These are phyloP conservation scores for Cyrtorhinus lividipennis DNA, from an alignment of 1,140 invertebrate species.

Conservation along the genomic window DNA sequence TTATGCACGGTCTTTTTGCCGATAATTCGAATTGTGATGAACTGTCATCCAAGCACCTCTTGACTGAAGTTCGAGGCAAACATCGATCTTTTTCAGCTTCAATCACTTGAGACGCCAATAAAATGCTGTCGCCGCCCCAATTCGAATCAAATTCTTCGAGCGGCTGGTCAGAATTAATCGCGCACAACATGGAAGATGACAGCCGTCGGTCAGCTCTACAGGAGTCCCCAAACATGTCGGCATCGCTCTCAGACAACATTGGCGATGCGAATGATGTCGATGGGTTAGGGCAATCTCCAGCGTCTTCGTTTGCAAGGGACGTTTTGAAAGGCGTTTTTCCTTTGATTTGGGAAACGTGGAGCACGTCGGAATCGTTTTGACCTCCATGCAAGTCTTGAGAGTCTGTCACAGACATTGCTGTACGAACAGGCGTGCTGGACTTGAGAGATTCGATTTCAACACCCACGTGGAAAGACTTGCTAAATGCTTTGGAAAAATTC, in stretches of 20 bases:
- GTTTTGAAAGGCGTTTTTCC: too few species aligned
- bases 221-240: slow-evolving; percentile 7
- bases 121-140: slow-evolving; percentile 25
- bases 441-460: too few species aligned
- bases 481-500: neutral
- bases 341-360: too few species aligned
- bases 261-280: too few species aligned
- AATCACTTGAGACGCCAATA: slow-evolving; percentile 20
- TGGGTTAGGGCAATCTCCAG: too few species aligned
- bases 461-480: neutral
- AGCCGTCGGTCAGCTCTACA: neutral
- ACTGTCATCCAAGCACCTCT: neutral
- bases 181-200: neutral
- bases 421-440: neutral
- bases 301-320: too few species aligned
- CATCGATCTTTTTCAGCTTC: neutral
- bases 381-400: too few species aligned
- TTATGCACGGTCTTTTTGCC: neutral
- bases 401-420: neutral
- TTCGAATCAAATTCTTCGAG: slow-evolving; percentile 25
- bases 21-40: neutral
- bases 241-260: neutral
- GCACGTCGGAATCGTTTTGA: too few species aligned
- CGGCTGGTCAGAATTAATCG: neutral
- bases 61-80: neutral